phyloP scores from a whole-genome alignment of 2,888 invertebrate species.

The Allolobophora icterica region DNA sequence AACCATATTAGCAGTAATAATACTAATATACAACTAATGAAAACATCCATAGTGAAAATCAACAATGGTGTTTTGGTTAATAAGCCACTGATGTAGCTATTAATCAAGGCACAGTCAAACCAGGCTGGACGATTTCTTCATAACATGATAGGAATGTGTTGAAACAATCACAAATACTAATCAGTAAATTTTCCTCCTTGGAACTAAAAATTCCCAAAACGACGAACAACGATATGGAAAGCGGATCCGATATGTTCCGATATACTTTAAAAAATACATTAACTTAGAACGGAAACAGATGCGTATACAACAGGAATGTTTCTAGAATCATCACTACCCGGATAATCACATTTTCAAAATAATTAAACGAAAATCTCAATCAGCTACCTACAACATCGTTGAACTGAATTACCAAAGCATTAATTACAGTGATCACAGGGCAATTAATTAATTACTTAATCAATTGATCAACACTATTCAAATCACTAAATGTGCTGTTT shows the following conservation, averaged over 20 bases:
- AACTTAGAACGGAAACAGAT: neutral
- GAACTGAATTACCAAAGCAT: neutral
- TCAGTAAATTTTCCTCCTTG: neutral
- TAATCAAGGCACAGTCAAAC: conserved; percentile 11
- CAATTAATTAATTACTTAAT: neutral
- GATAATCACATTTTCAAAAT: neutral
- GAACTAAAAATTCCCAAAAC: conserved; percentile 1
- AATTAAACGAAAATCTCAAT: neutral
- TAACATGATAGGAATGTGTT: neutral
- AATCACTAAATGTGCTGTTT: conserved; percentile 12
- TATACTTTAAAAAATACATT: neutral
- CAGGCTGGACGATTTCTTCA: neutral
- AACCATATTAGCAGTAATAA: neutral
- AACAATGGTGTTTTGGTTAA: neutral
- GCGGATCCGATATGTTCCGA: neutral
- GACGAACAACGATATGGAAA: neutral
- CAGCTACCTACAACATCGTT: neutral
- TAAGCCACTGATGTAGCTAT: neutral
- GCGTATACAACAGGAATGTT: conserved; percentile 9
- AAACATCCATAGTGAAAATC: neutral
- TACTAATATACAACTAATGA: neutral
- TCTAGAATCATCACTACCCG: conserved; percentile 17
- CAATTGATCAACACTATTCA: neutral
- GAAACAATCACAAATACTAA: neutral
- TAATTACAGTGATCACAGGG: conserved; percentile 17